These are phyloP conservation scores for Desoria tigrina DNA, from an alignment of 2,888 invertebrate species.

Conservation along the genomic window DNA sequence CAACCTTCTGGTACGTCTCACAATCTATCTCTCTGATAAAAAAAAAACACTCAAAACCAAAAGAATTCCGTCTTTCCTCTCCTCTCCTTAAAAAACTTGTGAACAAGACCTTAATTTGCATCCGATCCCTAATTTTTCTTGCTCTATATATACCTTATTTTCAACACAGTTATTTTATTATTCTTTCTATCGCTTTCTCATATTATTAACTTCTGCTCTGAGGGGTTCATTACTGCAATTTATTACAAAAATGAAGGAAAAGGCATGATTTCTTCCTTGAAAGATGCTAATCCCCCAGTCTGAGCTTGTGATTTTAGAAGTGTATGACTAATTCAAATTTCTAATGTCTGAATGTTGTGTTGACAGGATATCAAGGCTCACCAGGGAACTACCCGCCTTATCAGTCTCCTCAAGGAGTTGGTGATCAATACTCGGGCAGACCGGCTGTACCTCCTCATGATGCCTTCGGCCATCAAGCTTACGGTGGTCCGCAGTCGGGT, in stretches of 20 bases:
- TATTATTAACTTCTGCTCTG: not conserved
- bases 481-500: constrained; percentile 55
- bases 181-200: constrained; percentile 4
- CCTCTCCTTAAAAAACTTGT: not conserved
- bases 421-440: constrained; percentile 58
- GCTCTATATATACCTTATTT: constrained; percentile 10
- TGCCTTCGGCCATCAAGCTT: constrained; percentile 27
- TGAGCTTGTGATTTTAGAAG: not conserved
- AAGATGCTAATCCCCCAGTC: not conserved
- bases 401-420: constrained; percentile 55
- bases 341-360: not conserved
- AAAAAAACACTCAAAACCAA: not conserved
- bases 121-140: constrained; percentile 6
- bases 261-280: not conserved
- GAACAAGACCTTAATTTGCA: constrained; percentile 4
- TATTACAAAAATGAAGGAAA: not conserved
- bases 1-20: constrained; percentile 42
- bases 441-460: constrained; percentile 55
- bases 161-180: constrained; percentile 10
- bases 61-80: not conserved
- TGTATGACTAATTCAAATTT: not conserved
- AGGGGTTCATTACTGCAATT: too few relatives aligned
- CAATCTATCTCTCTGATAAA: too few relatives aligned
- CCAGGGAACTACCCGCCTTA: constrained; percentile 59
- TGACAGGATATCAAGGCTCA: constrained; percentile 58